A percentile compares a stretch with the other conserved stretches of the same genome.
Conservation (phyloP, 2,888 invertebrate species). For the Macrosiphum euphorbiae region DNA sequence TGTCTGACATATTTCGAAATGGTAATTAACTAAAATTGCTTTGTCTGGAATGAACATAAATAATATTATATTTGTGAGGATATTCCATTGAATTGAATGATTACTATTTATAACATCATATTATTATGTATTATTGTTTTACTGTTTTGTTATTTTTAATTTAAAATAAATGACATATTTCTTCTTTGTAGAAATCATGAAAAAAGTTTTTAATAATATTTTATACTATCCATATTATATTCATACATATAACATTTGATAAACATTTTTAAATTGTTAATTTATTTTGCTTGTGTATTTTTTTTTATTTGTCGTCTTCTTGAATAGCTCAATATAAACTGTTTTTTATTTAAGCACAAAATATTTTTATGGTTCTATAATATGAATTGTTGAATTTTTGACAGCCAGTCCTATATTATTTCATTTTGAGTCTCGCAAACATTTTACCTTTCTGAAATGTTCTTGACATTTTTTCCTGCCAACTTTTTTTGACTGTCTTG, state of each 20-base stretch:
- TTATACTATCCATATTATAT: background rate
- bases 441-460: constrained; percentile 47
- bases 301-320: background rate
- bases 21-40: background rate
- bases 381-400: constrained; percentile 47
- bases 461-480: constrained; percentile 51
- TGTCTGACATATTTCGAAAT: background rate
- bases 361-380: background rate
- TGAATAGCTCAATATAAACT: background rate
- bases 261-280: background rate
- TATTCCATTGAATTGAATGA: background rate
- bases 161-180: background rate
- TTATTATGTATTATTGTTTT: background rate
- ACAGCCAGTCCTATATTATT: constrained; percentile 10
- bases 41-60: background rate
- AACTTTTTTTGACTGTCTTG: background rate
- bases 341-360: background rate
- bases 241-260: background rate
- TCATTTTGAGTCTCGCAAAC: constrained; percentile 37
- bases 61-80: background rate
- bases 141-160: background rate
- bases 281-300: background rate
- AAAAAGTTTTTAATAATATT: background rate
- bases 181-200: background rate
- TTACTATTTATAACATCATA: background rate